phyloP scores from a whole-genome alignment of 2,113 vertebrate genomes.

The Suncus etruscus region DNA sequence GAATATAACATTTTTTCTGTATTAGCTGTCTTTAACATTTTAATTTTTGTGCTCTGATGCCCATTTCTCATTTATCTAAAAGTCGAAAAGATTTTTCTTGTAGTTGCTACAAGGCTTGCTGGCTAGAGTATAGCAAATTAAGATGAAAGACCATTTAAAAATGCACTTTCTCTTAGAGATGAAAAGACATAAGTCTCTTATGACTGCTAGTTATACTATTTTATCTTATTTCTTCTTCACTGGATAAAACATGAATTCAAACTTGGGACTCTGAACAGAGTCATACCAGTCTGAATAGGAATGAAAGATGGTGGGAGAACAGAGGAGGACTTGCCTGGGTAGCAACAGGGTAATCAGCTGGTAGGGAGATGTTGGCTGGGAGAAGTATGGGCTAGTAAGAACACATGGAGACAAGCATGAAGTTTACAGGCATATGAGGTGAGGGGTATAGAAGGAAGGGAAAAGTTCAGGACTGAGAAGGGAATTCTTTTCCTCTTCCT shows the following conservation, averaged over 20 bases:
- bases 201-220: not conserved
- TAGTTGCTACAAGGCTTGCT: not conserved
- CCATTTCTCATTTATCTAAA: slow-evolving; percentile 53
- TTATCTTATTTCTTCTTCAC: not conserved
- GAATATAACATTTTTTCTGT: slow-evolving; percentile 42
- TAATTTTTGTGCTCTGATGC: slow-evolving; percentile 9
- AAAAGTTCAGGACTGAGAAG: not conserved
- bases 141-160: not conserved
- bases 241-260: not conserved
- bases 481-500: not conserved
- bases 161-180: not conserved
- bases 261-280: not conserved
- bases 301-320: not conserved
- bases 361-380: not conserved
- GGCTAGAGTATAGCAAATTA: not conserved
- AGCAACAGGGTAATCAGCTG: too few relatives aligned
- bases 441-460: not conserved
- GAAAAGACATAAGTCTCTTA: not conserved
- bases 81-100: slow-evolving; percentile 29
- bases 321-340: not conserved
- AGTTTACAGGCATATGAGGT: too few relatives aligned
- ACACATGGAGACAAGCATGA: not conserved
- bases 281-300: not conserved
- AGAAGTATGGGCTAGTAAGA: not conserved
- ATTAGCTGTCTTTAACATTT: slow-evolving; percentile 20